Evolutionary conservation across 2,888 invertebrate genomes (phyloP).

Genomic region (Argyra leucocephala): DNA sequence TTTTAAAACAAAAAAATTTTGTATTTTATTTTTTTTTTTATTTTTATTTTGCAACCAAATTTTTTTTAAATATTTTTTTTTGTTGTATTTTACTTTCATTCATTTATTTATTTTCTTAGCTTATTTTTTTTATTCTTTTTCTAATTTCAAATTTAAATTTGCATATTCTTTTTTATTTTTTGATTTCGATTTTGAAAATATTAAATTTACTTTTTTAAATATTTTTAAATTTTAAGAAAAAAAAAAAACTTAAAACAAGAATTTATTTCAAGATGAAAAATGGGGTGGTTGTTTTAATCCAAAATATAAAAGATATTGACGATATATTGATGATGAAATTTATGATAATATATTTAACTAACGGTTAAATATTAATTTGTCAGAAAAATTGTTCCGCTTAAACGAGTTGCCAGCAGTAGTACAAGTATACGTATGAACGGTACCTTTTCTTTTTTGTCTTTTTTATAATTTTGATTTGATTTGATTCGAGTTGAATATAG

Average conservation of each 20-base stretch:
- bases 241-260: too few species aligned
- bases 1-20: too few species aligned
- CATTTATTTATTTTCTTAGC: background rate
- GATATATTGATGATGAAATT: background rate
- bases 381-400: too few species aligned
- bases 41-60: background rate
- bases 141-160: too few species aligned
- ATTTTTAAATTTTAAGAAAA: too few species aligned
- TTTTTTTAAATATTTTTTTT: background rate
- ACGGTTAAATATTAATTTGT: background rate
- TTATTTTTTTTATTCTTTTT: background rate
- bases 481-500: background rate
- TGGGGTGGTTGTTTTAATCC: background rate
- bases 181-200: background rate
- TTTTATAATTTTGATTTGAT: slow-evolving; percentile 2
- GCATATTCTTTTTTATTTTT: background rate
- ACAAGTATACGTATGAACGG: background rate
- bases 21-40: too few species aligned
- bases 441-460: background rate
- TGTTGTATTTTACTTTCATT: background rate
- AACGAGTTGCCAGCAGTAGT: background rate
- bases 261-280: too few species aligned
- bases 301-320: background rate
- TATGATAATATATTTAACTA: background rate
- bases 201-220: too few species aligned